These are phyloP conservation scores for Schizaphis graminum DNA, from an alignment of 2,888 invertebrate species.

Conservation along the genomic window DNA sequence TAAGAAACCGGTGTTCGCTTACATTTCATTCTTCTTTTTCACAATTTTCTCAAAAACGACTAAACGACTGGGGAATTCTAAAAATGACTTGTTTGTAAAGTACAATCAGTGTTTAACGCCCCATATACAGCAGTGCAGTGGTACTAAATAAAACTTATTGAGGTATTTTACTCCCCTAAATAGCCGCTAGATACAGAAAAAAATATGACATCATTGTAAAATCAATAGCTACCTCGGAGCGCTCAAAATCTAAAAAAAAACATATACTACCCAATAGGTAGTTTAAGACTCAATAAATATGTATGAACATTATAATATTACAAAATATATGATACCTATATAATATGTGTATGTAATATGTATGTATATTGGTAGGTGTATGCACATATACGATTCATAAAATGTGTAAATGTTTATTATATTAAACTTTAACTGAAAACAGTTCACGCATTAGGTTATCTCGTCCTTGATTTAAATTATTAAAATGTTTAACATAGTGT, in stretches of 20 bases:
- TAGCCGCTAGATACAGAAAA: not conserved
- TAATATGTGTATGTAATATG: not conserved
- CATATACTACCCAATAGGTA: not conserved
- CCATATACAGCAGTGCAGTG: not conserved
- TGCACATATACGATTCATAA: not conserved
- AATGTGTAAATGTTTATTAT: not conserved
- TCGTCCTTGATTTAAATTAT: not conserved
- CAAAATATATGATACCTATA: not conserved
- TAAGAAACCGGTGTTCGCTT: not conserved
- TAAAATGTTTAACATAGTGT: not conserved
- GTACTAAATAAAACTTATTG: not conserved
- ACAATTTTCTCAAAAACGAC: not conserved
- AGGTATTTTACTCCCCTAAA: not conserved
- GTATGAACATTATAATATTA: not conserved
- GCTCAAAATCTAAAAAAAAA: not conserved
- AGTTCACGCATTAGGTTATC: not conserved
- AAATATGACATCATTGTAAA: not conserved
- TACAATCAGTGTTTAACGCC: not conserved
- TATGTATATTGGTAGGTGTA: not conserved
- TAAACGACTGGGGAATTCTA: not conserved
- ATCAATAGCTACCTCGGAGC: not conserved
- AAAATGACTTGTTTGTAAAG: constrained; percentile 8
- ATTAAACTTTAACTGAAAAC: not conserved
- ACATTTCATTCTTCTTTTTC: not conserved
- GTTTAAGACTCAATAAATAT: not conserved